These are phyloP conservation scores for Melanogrammus aeglefinus DNA, from an alignment of 2,797 vertebrate genomes.

Conservation along the genomic window DNA sequence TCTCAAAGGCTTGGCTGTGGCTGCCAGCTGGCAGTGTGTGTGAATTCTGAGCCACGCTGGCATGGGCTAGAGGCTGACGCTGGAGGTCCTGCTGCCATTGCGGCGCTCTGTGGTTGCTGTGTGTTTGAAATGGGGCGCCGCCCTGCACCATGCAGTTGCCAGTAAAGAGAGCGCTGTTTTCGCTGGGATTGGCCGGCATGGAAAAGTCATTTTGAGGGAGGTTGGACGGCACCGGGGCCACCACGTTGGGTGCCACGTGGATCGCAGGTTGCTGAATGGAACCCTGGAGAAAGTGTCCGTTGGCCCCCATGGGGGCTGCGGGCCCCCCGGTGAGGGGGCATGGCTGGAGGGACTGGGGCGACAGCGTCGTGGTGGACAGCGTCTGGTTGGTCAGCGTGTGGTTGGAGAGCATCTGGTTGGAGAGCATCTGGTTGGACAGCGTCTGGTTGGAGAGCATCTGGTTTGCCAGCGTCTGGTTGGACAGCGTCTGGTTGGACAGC, in stretches of 20 bases:
- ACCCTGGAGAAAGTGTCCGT: slow-evolving; percentile 35
- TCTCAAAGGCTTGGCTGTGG: slow-evolving; percentile 33
- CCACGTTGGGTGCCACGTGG: background rate
- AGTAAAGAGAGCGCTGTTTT: slow-evolving; percentile 33
- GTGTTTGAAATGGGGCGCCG: slow-evolving; percentile 19
- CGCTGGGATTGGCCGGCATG: slow-evolving; percentile 9
- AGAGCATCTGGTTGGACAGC: slow-evolving; percentile 21
- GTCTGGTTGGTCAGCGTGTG: background rate
- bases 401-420: background rate
- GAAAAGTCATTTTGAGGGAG: slow-evolving; percentile 49
- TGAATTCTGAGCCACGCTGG: slow-evolving; percentile 39
- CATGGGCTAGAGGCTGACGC: slow-evolving; percentile 33
- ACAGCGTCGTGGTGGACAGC: slow-evolving; percentile 7
- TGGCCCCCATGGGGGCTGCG: slow-evolving; percentile 15
- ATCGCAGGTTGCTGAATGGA: slow-evolving; percentile 18
- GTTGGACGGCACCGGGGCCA: slow-evolving; percentile 43
- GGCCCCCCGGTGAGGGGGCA: slow-evolving; percentile 33
- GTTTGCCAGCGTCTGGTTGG: slow-evolving; percentile 16
- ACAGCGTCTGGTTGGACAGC: slow-evolving; percentile 11
- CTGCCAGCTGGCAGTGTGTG: slow-evolving; percentile 21
- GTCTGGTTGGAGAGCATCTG: slow-evolving; percentile 18
- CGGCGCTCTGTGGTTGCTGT: slow-evolving; percentile 25
- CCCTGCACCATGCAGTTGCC: slow-evolving; percentile 27
- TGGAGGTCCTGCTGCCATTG: slow-evolving; percentile 41
- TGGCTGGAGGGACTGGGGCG: slow-evolving; percentile 20